Conservation (phyloP, 2,797 vertebrate genomes). For the Margarornis squamiger region DNA sequence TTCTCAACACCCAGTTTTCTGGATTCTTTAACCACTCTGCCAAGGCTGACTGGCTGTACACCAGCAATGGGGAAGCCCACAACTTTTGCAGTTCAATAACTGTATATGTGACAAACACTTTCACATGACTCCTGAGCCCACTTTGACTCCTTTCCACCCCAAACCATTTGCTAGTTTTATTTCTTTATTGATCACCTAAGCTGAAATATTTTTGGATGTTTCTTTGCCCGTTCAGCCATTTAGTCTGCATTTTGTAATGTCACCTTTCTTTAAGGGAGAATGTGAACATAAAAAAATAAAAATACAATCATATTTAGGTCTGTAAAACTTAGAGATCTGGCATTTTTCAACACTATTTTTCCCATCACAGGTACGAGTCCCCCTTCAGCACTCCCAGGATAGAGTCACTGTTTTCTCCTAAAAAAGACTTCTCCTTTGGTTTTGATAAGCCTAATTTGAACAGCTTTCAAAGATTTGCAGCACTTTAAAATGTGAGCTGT, state of each 20-base stretch:
- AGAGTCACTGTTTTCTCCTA: not conserved
- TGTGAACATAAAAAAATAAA: not conserved
- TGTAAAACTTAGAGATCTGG: not conserved
- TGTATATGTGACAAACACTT: not conserved
- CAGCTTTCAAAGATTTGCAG: not conserved
- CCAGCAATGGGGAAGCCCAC: not conserved
- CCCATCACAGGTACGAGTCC: not conserved
- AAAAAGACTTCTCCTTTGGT: not conserved
- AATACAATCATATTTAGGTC: not conserved
- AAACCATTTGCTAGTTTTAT: not conserved
- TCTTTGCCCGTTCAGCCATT: not conserved
- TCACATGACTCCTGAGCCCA: not conserved
- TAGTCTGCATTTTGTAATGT: not conserved
- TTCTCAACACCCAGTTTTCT: not conserved
- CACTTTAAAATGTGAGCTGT: not conserved
- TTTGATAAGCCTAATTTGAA: not conserved
- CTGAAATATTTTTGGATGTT: not conserved
- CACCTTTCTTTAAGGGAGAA: not conserved
- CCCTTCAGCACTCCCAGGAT: not conserved
- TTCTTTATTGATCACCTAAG: not conserved
- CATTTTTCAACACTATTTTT: not conserved
- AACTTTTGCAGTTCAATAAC: not conserved
- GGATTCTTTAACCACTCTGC: not conserved
- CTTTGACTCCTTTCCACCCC: not conserved
- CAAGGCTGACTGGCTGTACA: not conserved